A percentile compares a stretch with the other conserved stretches of the same genome.
Conservation (phyloP, 2,113 vertebrate species). For the Henicopernis longicauda region DNA sequence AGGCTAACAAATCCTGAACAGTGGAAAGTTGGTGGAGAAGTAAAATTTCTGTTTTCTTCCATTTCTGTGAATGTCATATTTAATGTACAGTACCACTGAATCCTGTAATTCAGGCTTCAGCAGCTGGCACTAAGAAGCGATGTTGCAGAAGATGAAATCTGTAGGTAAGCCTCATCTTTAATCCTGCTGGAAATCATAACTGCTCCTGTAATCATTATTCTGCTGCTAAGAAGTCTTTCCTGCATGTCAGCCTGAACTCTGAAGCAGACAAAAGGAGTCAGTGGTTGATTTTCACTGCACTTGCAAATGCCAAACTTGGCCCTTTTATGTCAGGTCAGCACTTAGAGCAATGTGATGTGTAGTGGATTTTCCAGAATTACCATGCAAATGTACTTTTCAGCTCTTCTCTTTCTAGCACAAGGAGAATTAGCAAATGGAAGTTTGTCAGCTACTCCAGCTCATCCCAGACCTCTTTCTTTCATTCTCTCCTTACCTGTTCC, state of each 20-base stretch:
- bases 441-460: constrained; percentile 29
- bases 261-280: background rate
- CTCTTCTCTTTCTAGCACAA: background rate
- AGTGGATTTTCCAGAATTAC: background rate
- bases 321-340: background rate
- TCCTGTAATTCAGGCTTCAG: constrained; percentile 10
- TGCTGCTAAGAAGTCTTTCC: background rate
- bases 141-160: background rate
- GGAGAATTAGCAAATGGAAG: background rate
- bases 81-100: background rate
- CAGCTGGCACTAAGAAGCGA: background rate
- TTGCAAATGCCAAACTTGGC: background rate
- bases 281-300: background rate
- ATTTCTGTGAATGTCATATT: background rate
- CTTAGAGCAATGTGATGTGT: background rate
- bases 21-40: background rate
- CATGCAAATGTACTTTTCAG: background rate
- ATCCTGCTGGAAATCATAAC: background rate
- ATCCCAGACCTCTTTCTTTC: background rate
- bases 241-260: background rate
- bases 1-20: background rate
- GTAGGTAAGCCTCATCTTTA: background rate
- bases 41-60: background rate
- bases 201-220: background rate
- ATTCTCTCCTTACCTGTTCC: background rate